These are phyloP conservation scores for Lasioglossum morio DNA, from an alignment of 2,888 invertebrate species.

Conservation along the genomic window DNA sequence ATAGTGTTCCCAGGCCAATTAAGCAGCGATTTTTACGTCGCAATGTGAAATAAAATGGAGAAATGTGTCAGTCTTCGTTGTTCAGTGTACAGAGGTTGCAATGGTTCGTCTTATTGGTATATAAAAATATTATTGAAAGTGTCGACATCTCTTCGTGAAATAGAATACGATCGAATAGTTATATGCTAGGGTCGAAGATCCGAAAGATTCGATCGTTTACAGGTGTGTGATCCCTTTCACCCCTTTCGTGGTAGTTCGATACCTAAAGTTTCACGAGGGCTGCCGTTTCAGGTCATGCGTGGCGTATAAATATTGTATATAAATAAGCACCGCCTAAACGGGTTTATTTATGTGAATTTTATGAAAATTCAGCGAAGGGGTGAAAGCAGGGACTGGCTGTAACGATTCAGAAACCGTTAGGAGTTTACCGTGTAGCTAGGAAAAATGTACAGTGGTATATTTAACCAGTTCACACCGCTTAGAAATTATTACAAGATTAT, in stretches of 20 bases:
- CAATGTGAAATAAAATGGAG: background rate
- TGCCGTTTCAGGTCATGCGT: constrained; percentile 75
- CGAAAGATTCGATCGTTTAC: constrained; percentile 63
- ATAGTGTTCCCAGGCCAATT: constrained; percentile 38
- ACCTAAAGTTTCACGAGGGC: constrained; percentile 59
- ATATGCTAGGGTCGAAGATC: constrained; percentile 34
- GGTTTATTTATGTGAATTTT: constrained; percentile 81
- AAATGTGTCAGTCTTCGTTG: background rate
- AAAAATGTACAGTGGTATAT: background rate
- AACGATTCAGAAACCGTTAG: constrained; percentile 47
- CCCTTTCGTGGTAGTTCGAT: constrained; percentile 48
- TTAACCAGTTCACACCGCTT: background rate
- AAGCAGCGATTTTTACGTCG: constrained; percentile 57
- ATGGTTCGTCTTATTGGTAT: background rate
- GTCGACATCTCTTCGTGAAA: constrained; percentile 29
- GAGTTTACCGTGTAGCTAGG: background rate
- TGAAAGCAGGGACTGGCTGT: constrained; percentile 23
- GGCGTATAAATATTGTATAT: constrained; percentile 82
- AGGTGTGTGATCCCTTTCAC: constrained; percentile 65
- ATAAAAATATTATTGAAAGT: background rate
- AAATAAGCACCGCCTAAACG: constrained; percentile 77
- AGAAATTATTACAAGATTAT: background rate
- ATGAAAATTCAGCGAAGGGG: constrained; percentile 77
- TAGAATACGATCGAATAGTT: constrained; percentile 36
- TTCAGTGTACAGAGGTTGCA: background rate